These are phyloP conservation scores for Paracanthobrama guichenoti DNA, from an alignment of 2,113 vertebrate genomes.

Conservation along the genomic window DNA sequence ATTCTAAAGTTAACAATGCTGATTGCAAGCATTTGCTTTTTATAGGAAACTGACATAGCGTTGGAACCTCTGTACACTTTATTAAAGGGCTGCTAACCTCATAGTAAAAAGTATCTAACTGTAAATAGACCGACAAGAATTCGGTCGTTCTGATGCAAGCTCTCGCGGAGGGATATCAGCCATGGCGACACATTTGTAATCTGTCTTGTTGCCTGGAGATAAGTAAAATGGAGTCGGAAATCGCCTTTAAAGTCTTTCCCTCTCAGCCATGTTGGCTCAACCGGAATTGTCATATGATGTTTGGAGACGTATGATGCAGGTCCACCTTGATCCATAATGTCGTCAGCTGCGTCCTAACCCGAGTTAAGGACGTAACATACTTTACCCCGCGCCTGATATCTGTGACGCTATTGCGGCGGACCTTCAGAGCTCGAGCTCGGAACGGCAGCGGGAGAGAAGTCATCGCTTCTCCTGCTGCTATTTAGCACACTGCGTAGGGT, in stretches of 20 bases:
- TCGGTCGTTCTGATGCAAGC: not conserved
- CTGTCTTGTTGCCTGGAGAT: conserved; percentile 76
- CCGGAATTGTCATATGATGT: not conserved
- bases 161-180: conserved; percentile 23
- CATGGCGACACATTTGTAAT: conserved; percentile 9
- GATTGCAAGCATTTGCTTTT: too few species aligned
- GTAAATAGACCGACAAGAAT: not conserved
- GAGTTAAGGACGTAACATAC: conserved; percentile 62
- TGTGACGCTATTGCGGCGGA: conserved; percentile 77
- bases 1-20: too few species aligned
- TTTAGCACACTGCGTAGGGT: conserved; percentile 66
- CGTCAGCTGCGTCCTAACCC: conserved; percentile 60
- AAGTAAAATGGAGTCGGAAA: conserved; percentile 66
- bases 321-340: conserved; percentile 70
- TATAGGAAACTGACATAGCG: too few species aligned
- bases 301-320: not conserved
- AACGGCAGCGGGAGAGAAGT: conserved; percentile 79
- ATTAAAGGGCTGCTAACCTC: too few species aligned
- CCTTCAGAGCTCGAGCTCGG: conserved; percentile 78
- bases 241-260: conserved; percentile 55
- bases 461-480: conserved; percentile 75
- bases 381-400: conserved; percentile 19
- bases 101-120: too few species aligned
- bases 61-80: too few species aligned
- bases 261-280: conserved; percentile 70